Evolutionary conservation across 1,140 invertebrate genomes (phyloP).

Genomic region (Palaemon carinicauda): DNA sequence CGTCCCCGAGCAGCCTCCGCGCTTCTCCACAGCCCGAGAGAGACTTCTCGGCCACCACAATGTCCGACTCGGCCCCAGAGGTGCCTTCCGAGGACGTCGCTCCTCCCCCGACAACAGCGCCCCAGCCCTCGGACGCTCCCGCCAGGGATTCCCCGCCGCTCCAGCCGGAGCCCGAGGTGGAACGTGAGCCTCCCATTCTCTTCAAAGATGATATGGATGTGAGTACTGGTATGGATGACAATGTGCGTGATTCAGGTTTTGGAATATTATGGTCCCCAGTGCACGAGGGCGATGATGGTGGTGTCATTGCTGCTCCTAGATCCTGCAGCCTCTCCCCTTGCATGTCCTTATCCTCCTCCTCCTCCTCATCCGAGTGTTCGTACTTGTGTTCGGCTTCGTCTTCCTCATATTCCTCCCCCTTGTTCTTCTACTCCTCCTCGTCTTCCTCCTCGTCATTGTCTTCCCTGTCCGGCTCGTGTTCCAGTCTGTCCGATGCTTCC

Average conservation of each 20-base stretch:
- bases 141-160: constrained; percentile 14
- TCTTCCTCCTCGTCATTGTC: constrained; percentile 30
- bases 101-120: background rate
- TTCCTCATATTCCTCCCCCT: constrained; percentile 17
- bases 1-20: constrained; percentile 6
- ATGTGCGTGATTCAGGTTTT: background rate
- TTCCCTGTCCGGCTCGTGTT: constrained; percentile 19
- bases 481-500: constrained; percentile 35
- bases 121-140: background rate
- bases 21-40: background rate
- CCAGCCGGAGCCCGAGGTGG: constrained; percentile 66
- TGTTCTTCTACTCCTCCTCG: constrained; percentile 6
- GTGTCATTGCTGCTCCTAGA: constrained; percentile 17
- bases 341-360: background rate
- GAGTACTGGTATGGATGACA: constrained; percentile 63
- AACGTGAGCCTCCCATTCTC: constrained; percentile 83
- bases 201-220: constrained; percentile 79
- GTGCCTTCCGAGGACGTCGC: background rate
- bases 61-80: constrained; percentile 7
- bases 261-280: too few species aligned
- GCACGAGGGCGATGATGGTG: background rate
- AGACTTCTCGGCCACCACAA: background rate
- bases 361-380: constrained; percentile 23
- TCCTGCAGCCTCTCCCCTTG: constrained; percentile 8
- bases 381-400: constrained; percentile 8